These are phyloP conservation scores for Mormyrops boulengeri DNA, from an alignment of 2,797 vertebrate genomes.

Conservation along the genomic window DNA sequence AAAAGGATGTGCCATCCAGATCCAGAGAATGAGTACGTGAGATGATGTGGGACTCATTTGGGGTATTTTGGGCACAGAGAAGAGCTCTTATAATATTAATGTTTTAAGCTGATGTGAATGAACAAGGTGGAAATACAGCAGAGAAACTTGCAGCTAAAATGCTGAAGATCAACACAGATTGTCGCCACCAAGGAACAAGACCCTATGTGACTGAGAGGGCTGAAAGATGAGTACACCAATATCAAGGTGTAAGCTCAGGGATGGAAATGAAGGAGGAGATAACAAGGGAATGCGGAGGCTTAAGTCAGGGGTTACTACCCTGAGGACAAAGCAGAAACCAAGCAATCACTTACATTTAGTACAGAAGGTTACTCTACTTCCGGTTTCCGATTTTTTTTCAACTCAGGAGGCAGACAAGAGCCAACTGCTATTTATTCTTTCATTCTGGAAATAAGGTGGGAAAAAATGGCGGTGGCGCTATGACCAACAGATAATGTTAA, in stretches of 20 bases:
- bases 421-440: too few species aligned
- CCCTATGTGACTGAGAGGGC: too few species aligned
- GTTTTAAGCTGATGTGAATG: background rate
- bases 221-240: too few species aligned
- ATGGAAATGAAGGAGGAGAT: background rate
- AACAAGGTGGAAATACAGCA: background rate
- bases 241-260: too few species aligned
- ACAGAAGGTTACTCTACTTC: background rate
- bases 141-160: background rate
- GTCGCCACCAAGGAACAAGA: background rate
- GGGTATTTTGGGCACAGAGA: background rate
- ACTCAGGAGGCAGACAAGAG: too few species aligned
- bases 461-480: background rate
- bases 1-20: background rate
- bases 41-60: background rate
- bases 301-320: background rate
- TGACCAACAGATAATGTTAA: background rate
- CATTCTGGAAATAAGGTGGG: background rate
- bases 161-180: background rate
- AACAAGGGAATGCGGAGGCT: background rate
- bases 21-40: background rate
- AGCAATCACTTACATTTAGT: background rate
- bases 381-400: background rate
- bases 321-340: background rate
- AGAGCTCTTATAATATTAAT: background rate